Evolutionary conservation across 2,797 vertebrate species (phyloP).

Genomic region (Cuniculus paca): DNA sequence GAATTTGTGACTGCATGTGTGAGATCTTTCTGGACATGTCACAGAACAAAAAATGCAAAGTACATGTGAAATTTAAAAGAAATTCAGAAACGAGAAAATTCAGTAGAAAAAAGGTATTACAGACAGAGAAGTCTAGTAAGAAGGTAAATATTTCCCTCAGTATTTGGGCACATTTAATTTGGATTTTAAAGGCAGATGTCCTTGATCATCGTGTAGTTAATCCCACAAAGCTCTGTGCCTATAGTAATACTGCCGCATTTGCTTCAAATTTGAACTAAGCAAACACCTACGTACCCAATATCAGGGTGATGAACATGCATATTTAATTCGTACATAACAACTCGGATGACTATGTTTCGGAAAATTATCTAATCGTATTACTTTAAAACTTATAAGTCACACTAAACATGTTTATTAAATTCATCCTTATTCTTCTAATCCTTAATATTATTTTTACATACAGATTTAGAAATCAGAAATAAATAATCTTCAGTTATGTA

Average conservation of each 20-base stretch:
- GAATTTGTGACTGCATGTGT: background rate
- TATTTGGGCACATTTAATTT: background rate
- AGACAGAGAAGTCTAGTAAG: background rate
- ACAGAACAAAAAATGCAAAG: background rate
- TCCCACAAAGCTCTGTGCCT: background rate
- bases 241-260: background rate
- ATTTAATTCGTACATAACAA: background rate
- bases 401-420: background rate
- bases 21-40: background rate
- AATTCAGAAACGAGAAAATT: background rate
- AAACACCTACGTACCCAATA: background rate
- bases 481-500: background rate
- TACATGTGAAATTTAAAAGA: background rate
- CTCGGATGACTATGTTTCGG: background rate
- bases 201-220: background rate
- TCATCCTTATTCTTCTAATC: background rate
- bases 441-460: background rate
- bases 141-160: background rate
- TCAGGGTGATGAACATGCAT: background rate
- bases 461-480: conserved; percentile 13
- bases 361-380: background rate
- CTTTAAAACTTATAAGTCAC: background rate
- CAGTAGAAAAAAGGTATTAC: background rate
- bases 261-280: background rate
- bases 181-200: background rate